phyloP scores from a whole-genome alignment of 2,888 invertebrate genomes.

The Halictus quadricinctus region DNA sequence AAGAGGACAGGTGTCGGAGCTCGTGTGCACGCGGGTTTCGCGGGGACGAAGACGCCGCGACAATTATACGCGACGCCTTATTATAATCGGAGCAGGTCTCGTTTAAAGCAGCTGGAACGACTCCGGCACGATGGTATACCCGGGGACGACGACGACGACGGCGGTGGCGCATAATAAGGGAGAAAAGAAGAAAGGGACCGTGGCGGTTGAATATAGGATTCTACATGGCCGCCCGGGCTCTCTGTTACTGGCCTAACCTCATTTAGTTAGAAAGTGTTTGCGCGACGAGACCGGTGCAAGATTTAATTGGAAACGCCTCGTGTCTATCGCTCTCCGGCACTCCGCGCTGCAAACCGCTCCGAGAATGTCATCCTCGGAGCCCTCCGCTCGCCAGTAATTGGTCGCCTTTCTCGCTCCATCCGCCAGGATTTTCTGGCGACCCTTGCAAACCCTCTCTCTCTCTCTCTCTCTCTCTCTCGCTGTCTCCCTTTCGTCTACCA shows the following conservation, averaged over 20 bases:
- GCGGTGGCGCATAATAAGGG: constrained; percentile 50
- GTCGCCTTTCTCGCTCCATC: constrained; percentile 62
- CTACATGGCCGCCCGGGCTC: constrained; percentile 40
- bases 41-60: constrained; percentile 45
- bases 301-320: constrained; percentile 75
- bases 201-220: constrained; percentile 52
- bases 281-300: constrained; percentile 62
- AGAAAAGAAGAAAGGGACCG: constrained; percentile 42
- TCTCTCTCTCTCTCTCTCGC: background rate
- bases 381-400: constrained; percentile 64
- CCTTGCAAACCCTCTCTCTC: background rate
- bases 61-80: constrained; percentile 55
- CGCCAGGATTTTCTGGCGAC: constrained; percentile 45
- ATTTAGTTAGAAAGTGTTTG: constrained; percentile 71
- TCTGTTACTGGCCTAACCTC: constrained; percentile 64
- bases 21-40: constrained; percentile 7
- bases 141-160: background rate
- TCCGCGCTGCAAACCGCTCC: constrained; percentile 58
- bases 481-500: background rate
- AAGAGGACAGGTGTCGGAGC: constrained; percentile 25
- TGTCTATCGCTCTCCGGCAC: constrained; percentile 65
- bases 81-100: constrained; percentile 48
- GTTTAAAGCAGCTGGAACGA: constrained; percentile 52
- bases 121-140: background rate
- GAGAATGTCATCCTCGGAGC: constrained; percentile 67